Evolutionary conservation across 2,797 vertebrate genomes (phyloP).

Genomic region (Neosalanx taihuensis): DNA sequence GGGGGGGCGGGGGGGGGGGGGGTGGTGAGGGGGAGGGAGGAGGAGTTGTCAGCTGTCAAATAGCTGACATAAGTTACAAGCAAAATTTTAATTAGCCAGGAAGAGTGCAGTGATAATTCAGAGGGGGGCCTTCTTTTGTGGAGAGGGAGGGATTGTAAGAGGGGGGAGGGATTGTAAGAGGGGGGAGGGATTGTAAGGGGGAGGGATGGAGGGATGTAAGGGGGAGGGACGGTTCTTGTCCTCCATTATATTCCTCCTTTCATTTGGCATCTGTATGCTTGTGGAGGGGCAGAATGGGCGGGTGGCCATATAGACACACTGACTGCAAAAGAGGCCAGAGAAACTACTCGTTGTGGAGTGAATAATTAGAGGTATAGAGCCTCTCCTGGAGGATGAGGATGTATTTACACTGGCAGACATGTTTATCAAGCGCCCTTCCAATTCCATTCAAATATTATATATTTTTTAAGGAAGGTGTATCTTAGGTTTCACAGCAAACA

Average conservation of each 20-base stretch:
- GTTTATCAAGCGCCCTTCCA: slow-evolving; percentile 8
- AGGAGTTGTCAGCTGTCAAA: slow-evolving; percentile 78
- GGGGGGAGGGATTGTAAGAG: too few relatives aligned
- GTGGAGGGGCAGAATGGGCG: slow-evolving; percentile 36
- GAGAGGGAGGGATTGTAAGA: slow-evolving; percentile 47
- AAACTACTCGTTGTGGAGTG: slow-evolving; percentile 57
- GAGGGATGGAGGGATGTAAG: too few relatives aligned
- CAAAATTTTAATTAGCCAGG: slow-evolving; percentile 98
- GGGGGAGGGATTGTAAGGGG: too few relatives aligned
- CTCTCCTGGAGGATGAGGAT: slow-evolving; percentile 52
- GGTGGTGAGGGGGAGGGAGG: slow-evolving; percentile 58
- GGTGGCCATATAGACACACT: slow-evolving; percentile 39
- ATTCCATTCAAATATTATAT: too few relatives aligned
- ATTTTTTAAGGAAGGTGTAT: not conserved
- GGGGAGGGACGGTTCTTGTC: slow-evolving; percentile 48
- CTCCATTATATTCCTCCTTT: slow-evolving; percentile 73
- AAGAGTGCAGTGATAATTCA: slow-evolving; percentile 93
- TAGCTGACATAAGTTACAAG: slow-evolving; percentile 96
- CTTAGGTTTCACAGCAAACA: not conserved
- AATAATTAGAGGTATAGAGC: slow-evolving; percentile 58
- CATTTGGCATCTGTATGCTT: slow-evolving; percentile 75
- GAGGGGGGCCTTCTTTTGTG: slow-evolving; percentile 78
- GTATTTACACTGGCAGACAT: slow-evolving; percentile 44
- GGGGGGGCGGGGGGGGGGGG: slow-evolving; percentile 16
- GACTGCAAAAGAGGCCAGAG: slow-evolving; percentile 34